A percentile compares a stretch with the other conserved stretches of the same genome.
These are phyloP conservation scores for Iguana delicatissima DNA, from an alignment of 2,797 vertebrate species.

Conservation along the genomic window DNA sequence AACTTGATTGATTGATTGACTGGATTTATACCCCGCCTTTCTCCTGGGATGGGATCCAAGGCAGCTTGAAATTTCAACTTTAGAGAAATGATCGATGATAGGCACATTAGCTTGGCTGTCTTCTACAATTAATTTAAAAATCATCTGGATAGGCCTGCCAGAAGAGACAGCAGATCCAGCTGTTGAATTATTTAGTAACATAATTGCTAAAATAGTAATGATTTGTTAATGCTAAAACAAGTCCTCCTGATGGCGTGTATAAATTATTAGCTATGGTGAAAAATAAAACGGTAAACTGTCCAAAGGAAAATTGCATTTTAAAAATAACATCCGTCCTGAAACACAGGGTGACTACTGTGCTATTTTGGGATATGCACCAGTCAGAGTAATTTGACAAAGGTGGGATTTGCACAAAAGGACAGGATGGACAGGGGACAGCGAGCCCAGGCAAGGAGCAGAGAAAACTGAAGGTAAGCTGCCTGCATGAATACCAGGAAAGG, in stretches of 20 bases:
- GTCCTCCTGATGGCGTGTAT: background rate
- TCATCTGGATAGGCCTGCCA: too few relatives aligned
- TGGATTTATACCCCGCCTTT: too few relatives aligned
- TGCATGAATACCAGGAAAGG: background rate
- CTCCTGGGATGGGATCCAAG: too few relatives aligned
- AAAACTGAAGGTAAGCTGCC: background rate
- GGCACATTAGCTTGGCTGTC: too few relatives aligned
- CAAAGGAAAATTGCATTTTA: slow-evolving; percentile 9
- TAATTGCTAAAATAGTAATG: background rate
- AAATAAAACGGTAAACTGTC: background rate
- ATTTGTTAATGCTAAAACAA: background rate
- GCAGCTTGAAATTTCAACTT: background rate
- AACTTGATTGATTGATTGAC: too few relatives aligned
- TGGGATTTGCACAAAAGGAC: background rate
- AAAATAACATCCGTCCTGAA: background rate
- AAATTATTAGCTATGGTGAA: background rate
- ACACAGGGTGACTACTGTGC: background rate
- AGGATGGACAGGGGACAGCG: too few relatives aligned
- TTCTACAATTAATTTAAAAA: too few relatives aligned
- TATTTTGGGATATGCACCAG: background rate
- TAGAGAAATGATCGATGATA: background rate
- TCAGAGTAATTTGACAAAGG: background rate
- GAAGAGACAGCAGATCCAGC: too few relatives aligned
- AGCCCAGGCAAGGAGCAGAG: background rate
- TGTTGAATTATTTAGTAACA: background rate